Conservation (phyloP, 2,113 vertebrate genomes). For the Picathartes gymnocephalus region DNA sequence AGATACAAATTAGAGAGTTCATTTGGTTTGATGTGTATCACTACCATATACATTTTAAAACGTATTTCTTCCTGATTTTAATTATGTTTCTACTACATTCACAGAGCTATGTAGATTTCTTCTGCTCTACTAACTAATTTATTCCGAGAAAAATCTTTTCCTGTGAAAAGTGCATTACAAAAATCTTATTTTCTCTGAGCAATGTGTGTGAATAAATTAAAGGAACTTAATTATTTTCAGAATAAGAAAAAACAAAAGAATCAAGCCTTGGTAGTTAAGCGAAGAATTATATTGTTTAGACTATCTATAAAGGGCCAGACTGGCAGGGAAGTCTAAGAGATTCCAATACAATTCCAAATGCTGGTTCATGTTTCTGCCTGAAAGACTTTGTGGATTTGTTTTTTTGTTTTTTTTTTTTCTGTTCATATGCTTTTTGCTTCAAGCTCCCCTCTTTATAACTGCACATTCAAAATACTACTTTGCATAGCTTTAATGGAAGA, state of each 20-base stretch:
- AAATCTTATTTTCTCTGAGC: conserved; percentile 51
- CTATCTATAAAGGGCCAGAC: conserved; percentile 49
- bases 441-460: not conserved
- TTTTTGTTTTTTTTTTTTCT: not conserved
- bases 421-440: not conserved
- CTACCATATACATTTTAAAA: conserved; percentile 11
- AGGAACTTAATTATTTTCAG: conserved; percentile 57
- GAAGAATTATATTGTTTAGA: conserved; percentile 2
- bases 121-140: conserved; percentile 43
- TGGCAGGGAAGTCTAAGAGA: not conserved
- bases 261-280: not conserved
- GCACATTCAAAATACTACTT: not conserved
- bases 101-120: conserved; percentile 27
- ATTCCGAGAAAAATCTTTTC: conserved; percentile 47
- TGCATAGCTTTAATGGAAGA: not conserved
- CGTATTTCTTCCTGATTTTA: conserved; percentile 34
- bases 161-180: conserved; percentile 31
- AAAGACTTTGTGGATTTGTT: not conserved
- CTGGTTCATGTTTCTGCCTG: not conserved
- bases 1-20: conserved; percentile 30
- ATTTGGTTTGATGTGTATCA: conserved; percentile 44
- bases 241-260: conserved; percentile 42
- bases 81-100: conserved; percentile 21
- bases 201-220: conserved; percentile 40
- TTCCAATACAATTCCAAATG: not conserved